Conservation (phyloP, 1,140 invertebrate genomes). For the Mylabris phalerata region DNA sequence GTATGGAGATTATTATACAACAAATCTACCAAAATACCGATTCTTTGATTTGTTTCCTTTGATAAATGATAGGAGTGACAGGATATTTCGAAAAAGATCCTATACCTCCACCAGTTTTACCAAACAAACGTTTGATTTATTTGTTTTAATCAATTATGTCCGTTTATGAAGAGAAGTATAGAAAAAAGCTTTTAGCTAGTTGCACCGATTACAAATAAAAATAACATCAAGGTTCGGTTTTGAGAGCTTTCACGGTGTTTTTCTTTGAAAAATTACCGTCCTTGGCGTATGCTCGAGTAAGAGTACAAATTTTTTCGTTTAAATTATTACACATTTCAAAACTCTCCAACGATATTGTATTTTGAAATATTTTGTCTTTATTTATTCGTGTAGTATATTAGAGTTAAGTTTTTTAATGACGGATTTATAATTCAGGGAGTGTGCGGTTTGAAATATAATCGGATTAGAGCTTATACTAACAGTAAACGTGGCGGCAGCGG, state of each 20-base stretch:
- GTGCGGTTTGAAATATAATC: slow-evolving; percentile 16
- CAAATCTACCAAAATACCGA: background rate
- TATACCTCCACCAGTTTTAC: background rate
- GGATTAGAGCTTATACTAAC: slow-evolving; percentile 11
- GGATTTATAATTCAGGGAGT: slow-evolving; percentile 17
- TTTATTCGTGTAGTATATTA: slow-evolving; percentile 16
- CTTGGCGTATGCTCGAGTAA: background rate
- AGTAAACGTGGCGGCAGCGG: slow-evolving; percentile 10
- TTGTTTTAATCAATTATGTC: slow-evolving; percentile 18
- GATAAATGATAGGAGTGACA: slow-evolving; percentile 19
- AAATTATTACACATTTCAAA: background rate
- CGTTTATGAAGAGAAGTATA: background rate
- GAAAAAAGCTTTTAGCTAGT: background rate
- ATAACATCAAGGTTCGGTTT: too few species aligned
- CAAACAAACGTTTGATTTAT: slow-evolving; percentile 12
- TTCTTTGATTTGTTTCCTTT: background rate
- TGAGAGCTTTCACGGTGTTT: background rate
- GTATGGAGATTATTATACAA: slow-evolving; percentile 20
- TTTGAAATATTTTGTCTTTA: slow-evolving; percentile 11
- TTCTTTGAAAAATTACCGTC: background rate
- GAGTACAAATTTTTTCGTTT: background rate
- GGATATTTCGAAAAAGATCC: slow-evolving; percentile 4
- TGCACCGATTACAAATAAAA: too few species aligned
- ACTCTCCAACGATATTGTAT: background rate
- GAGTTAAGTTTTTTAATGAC: slow-evolving; percentile 17